Conservation (phyloP, 2,888 invertebrate species). For the Cerastis leucographa region DNA sequence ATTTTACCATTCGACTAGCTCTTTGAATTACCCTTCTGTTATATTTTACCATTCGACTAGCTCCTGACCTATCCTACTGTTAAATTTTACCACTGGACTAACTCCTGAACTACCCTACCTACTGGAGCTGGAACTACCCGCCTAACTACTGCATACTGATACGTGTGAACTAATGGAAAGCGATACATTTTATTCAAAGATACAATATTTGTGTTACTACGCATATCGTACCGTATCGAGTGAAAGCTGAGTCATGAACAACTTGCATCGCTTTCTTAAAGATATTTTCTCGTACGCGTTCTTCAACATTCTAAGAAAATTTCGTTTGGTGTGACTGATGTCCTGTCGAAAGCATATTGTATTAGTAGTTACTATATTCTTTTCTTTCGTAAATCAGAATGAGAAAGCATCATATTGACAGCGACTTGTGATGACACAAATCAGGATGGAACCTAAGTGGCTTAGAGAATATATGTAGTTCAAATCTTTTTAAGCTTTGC, state of each 20-base stretch:
- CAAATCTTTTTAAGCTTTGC: too few relatives aligned
- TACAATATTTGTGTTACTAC: conserved; percentile 40
- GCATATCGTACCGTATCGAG: conserved; percentile 84
- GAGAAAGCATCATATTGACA: not conserved
- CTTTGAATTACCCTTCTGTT: not conserved
- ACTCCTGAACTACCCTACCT: not conserved
- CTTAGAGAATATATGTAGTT: too few relatives aligned
- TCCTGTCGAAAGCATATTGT: conserved; percentile 77
- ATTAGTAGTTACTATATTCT: conserved; percentile 45
- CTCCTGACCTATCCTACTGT: not conserved
- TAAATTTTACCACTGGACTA: not conserved
- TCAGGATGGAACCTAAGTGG: too few relatives aligned
- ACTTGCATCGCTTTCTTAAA: conserved; percentile 83
- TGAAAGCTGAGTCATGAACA: conserved; percentile 77
- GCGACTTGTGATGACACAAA: not conserved
- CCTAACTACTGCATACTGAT: conserved; percentile 49
- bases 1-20: too few relatives aligned
- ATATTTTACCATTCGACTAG: too few relatives aligned
- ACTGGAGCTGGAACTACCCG: conserved; percentile 20
- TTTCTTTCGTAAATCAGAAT: not conserved
- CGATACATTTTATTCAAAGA: conserved; percentile 35
- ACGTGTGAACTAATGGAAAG: conserved; percentile 46
- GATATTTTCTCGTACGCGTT: conserved; percentile 77
- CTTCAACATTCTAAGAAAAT: conserved; percentile 80
- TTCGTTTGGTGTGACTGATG: conserved; percentile 73